Evolutionary conservation across 2,797 vertebrate genomes (phyloP), one percentile per base, ranked within the genome.

Genomic region (Leuciscus waleckii): DNA sequence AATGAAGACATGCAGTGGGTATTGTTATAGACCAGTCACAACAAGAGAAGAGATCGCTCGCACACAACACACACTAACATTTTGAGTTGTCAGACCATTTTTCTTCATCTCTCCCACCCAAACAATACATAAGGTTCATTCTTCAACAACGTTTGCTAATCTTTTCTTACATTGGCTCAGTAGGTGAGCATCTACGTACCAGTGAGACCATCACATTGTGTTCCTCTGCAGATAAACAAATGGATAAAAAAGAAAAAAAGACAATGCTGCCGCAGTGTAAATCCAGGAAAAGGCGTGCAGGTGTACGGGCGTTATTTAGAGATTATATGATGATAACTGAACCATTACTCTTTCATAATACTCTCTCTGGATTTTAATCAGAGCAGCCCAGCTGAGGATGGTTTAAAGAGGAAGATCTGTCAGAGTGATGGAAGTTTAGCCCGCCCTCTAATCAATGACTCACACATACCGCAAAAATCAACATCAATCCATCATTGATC

Each of bases 221-320:
- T 68, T 54, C 35, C 61, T 56, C 35, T 56, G 46, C 82, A 84
- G 63, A 56, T 54, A 69, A 56, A 77, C 46, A 93, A 75, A 85
- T 19, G 75, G 69, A 78, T 37, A 82, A 78, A 43, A 75, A 80
- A 89, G 89, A 94, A 43, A 75, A 80, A 90, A 89, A 94, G 93
- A 94, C 91, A 95, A 92, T 95, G 39, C 70, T 46, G 69, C 83
- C 35, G 21, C 39, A 46, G 83, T 41, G 76, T 68, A 63, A 81
- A 63, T 81, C 94, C 92, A 94, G 82, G 91, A 92, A 85, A 91
- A 90, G 85, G 94, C 93, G 90, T 90, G 91, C 41, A 93, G 91
- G 88, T 94, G 90, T 92, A 92, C 89, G 89, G 86, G 43, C 23
- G 37, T 84, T 71, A 58, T 73, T 56, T 41, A 19, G 80, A 79